Conservation (phyloP, 2,888 invertebrate genomes). For the Scaptodrosophila latifasciaeformis region DNA sequence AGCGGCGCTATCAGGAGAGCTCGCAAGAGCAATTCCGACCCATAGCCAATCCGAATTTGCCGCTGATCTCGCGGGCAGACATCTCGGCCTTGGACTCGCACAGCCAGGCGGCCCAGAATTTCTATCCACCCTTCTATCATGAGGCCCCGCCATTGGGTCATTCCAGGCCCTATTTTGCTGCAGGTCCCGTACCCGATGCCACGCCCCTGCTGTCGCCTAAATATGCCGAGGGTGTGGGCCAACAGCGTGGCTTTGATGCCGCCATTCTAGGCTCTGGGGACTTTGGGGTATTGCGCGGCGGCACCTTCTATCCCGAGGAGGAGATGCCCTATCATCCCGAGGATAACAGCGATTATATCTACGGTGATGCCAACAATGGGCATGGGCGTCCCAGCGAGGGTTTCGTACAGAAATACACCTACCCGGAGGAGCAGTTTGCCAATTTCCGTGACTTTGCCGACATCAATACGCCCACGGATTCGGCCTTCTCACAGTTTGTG, state of each 20-base stretch:
- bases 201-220: slow-evolving; percentile 23
- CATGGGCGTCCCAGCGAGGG: slow-evolving; percentile 84
- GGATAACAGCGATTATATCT: slow-evolving; percentile 77
- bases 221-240: slow-evolving; percentile 25
- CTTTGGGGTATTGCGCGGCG: slow-evolving; percentile 90
- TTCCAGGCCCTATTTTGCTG: slow-evolving; percentile 79
- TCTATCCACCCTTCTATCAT: slow-evolving; percentile 86
- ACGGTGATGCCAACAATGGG: slow-evolving; percentile 80
- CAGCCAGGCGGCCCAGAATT: slow-evolving; percentile 80
- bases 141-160: slow-evolving; percentile 78
- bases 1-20: neutral
- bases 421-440: slow-evolving; percentile 89
- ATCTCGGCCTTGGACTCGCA: slow-evolving; percentile 54
- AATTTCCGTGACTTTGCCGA: slow-evolving; percentile 94
- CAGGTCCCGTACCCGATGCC: slow-evolving; percentile 75
- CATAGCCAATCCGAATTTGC: slow-evolving; percentile 45
- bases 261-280: slow-evolving; percentile 87
- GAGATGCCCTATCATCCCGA: slow-evolving; percentile 79
- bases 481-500: slow-evolving; percentile 88
- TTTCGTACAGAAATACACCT: slow-evolving; percentile 79
- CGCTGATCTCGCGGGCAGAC: slow-evolving; percentile 49
- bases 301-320: slow-evolving; percentile 87
- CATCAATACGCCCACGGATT: slow-evolving; percentile 87
- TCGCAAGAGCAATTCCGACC: slow-evolving; percentile 60
- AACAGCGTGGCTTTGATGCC: slow-evolving; percentile 76